phyloP scores from a whole-genome alignment of 1,140 invertebrate species.

The Nasonia vitripennis region DNA sequence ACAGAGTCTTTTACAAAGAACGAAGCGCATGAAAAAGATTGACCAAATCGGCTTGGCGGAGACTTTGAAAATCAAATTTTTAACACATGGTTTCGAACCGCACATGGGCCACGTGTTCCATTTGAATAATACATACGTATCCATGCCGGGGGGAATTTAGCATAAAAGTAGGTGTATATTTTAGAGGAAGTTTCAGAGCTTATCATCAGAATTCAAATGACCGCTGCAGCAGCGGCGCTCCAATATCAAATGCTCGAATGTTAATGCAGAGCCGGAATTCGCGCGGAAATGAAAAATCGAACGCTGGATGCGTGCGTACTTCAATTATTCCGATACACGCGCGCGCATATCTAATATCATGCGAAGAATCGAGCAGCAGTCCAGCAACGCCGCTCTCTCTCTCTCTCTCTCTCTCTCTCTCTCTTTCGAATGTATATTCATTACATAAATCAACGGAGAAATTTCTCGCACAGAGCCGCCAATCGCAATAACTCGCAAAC shows the following conservation, averaged over 20 bases:
- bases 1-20: no score
- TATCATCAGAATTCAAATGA: constrained; percentile 13
- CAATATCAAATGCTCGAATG: neutral
- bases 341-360: no score
- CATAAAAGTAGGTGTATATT: constrained; percentile 19
- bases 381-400: no score
- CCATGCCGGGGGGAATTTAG: neutral
- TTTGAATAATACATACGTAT: constrained; percentile 33
- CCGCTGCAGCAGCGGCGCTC: no score
- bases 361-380: no score
- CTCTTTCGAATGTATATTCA: no score
- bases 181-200: constrained; percentile 7
- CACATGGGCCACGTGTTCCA: neutral
- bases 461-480: no score
- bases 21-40: neutral
- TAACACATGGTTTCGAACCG: neutral
- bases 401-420: no score
- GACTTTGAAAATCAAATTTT: constrained; percentile 39
- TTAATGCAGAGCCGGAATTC: neutral
- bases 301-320: no score
- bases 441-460: neutral
- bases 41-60: no score
- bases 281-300: no score
- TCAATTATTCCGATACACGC: no score
- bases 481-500: neutral